Evolutionary conservation across 2,888 invertebrate species (phyloP).

Genomic region (Hirtodrosophila trivittata): DNA sequence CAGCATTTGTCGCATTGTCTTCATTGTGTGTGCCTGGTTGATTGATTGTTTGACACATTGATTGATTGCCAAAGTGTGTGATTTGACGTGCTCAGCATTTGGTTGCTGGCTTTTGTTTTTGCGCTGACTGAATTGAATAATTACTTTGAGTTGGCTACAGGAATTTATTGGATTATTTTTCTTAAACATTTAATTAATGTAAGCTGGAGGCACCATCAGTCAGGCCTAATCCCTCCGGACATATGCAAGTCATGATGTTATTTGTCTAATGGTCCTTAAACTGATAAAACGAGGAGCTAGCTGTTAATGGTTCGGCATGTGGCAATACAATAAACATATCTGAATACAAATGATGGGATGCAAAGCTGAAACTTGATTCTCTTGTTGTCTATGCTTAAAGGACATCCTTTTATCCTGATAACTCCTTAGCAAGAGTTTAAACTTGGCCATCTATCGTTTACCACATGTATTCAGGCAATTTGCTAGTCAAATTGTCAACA

Average conservation of each 20-base stretch:
- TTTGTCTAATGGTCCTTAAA: conserved; percentile 55
- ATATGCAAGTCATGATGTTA: conserved; percentile 63
- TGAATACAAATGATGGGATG: no score
- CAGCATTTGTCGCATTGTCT: conserved; percentile 28
- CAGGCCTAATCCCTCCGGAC: conserved; percentile 24
- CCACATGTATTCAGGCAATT: no score
- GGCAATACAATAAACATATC: no score
- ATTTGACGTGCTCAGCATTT: conserved; percentile 29
- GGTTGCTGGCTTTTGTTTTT: conserved; percentile 36
- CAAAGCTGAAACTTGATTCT: no score
- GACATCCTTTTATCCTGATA: no score
- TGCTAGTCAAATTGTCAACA: no score
- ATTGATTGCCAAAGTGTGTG: conserved; percentile 58
- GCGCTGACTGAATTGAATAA: conserved; percentile 29
- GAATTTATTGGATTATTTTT: conserved; percentile 48
- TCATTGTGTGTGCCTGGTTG: conserved; percentile 18
- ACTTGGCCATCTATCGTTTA: no score
- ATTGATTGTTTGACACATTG: conserved; percentile 55
- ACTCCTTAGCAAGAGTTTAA: no score
- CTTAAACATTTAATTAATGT: conserved; percentile 51
- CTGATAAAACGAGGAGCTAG: conserved; percentile 28
- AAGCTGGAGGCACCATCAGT: conserved; percentile 2
- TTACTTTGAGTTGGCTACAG: conserved; percentile 31
- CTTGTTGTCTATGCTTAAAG: no score
- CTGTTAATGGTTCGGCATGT: no score